Base-by-base conservation (phyloP, 2,888 invertebrate species). In the Acronicta aceris region DNA sequence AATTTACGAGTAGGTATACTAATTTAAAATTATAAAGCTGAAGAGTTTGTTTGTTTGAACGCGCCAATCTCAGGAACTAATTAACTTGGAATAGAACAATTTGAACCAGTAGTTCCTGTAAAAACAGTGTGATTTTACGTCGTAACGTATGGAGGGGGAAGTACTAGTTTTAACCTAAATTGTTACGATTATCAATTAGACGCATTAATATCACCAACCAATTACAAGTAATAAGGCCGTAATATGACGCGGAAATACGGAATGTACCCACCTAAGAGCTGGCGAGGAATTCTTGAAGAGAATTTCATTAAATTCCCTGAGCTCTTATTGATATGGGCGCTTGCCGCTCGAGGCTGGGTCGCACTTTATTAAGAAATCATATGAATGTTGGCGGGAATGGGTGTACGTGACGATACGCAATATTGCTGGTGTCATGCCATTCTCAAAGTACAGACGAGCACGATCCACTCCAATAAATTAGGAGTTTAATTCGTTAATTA, bases 301-400 rank as follows among this genome's bases (percentile, higher is more conserved):
- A 89, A 89, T 89, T 89, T 89, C 89, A 89, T 89, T 89, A 89
- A 89, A 89, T 88, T 88, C 86, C 74, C 79, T 80, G 69, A 71
- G 79, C 89, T 87, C 92, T 92, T 93, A 93, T 92, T 92, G 92
- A 92, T 92, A 92, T 92, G 92, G 91, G 89, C 84, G 91, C 87
- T 91, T 81, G 84, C 45, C 63, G 81, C 86, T 88, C 85, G 83
- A 83, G 87, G 86, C 80, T 82, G 87, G 84, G 83, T 88, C 91
- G 88, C 89, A 90, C 92, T 92, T 92, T 93, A 93, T 93, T 92
- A 92, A 92, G 91, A 92, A 90, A 90, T 91, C 92, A 92, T 89
- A 91, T 91, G 91, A 90, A 92, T 89, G 90, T 89, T 80, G 86
- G 74, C 70, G 84, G 88, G 86, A 88, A 89, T 88, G 88, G 82